Base-by-base conservation (phyloP, 1,140 invertebrate genomes). In the Drosophila ogumai region DNA sequence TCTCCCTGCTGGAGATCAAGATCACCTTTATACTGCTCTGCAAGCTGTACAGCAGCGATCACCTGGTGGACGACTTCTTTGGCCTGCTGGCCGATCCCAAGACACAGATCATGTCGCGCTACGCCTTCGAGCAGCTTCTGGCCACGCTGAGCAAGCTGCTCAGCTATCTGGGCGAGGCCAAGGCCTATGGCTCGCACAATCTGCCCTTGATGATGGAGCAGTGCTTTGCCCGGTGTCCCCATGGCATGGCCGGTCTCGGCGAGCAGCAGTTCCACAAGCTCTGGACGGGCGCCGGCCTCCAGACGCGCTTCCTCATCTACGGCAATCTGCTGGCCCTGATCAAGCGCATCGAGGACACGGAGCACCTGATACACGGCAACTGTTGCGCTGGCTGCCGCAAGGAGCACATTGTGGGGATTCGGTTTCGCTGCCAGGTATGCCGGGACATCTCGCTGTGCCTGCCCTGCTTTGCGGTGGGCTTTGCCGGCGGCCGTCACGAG, bases 361-460 rank as follows among this genome's bases (percentile, higher is more conserved):
- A 92, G 56, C 88, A 80, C 17, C 19, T 92, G 44, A 91, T 92
- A 47, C 92, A 92, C 34, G 77, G 81, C 40, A 92, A 91, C 58
- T 36, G 47, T 3, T 92, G 92, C 55, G 78, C 84, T 0, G 71
- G 85, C 36, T 92, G 92, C 13, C 68, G 77, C 52, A 60, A 57
- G 31, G 79, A 90, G 43, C 79, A 80, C 43, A 92, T 92, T 12
- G 81, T 85, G 52, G 92, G 92, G 22, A 92, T 92, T 2, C 82
- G 92, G 0, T 92, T 92, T 15, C 87, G 91, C 65, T 92, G 92
- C 41, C 86, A 91, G 54, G 66, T 80, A n/a, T 92, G 92, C 36
- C 67, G 90, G 1, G 75, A 91, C 63, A 22, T 92, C 3, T 92
- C 91, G 0, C 57, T 92, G 15, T 92, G 92, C 38, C 40, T 92